Conservation (phyloP, 2,797 vertebrate species). For the Coregonus ussuriensis region DNA sequence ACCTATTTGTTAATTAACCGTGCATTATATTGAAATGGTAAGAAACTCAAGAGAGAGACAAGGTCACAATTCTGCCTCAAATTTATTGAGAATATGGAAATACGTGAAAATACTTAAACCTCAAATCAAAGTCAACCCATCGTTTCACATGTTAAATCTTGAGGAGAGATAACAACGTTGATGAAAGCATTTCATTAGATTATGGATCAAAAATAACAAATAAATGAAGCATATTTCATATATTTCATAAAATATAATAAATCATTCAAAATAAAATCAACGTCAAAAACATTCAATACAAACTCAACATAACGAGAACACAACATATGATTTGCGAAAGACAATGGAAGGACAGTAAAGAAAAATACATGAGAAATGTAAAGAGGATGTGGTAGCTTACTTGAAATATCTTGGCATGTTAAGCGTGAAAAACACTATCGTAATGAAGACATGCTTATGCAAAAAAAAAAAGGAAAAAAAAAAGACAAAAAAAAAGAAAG, state of each 20-base stretch:
- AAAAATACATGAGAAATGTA: neutral
- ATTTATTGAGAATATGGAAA: conserved; percentile 10
- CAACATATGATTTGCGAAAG: neutral
- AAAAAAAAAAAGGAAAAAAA: no score
- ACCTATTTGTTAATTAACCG: neutral
- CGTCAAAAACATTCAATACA: neutral
- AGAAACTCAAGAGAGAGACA: conserved; percentile 1
- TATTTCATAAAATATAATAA: neutral
- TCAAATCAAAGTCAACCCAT: neutral
- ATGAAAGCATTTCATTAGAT: neutral
- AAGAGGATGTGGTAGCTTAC: neutral
- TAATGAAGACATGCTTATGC: no score
- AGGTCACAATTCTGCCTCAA: neutral
- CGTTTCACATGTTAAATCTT: neutral
- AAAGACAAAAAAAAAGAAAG: no score
- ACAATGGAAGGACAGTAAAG: neutral
- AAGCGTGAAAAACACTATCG: neutral
- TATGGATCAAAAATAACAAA: neutral
- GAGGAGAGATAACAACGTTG: neutral
- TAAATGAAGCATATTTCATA: neutral
- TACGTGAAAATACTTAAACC: neutral
- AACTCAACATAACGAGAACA: neutral
- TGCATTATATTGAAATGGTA: neutral
- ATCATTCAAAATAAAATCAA: neutral
- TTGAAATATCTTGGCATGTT: neutral